Percentiles rank a stretch among this genome's conserved stretches.
Evolutionary conservation across 2,113 vertebrate genomes (phyloP).

Genomic region (Lepus timidus): DNA sequence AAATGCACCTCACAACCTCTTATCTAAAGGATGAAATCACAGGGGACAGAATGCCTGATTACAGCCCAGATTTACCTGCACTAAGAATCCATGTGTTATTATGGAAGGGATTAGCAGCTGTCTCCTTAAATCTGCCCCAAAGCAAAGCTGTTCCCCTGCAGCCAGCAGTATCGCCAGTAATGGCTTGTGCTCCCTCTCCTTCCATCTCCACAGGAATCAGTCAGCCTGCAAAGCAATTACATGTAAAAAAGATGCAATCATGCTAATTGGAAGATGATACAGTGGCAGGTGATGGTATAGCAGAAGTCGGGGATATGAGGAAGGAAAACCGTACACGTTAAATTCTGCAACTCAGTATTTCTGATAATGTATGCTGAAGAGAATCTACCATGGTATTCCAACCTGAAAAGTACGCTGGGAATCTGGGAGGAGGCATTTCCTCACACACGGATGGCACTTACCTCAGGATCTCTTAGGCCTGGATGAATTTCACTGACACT

Average conservation of each 20-base stretch:
- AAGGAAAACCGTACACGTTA: constrained; percentile 6
- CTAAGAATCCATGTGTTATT: neutral
- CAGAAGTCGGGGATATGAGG: constrained; percentile 11
- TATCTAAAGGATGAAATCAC: neutral
- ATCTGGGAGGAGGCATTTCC: neutral
- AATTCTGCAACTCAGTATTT: constrained; percentile 14
- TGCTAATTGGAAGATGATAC: constrained; percentile 65
- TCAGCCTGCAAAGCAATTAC: constrained; percentile 63
- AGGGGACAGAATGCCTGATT: neutral
- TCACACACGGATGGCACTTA: neutral
- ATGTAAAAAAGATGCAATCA: constrained; percentile 49
- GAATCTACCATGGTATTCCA: neutral
- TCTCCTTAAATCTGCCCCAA: neutral
- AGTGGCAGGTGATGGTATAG: constrained; percentile 17
- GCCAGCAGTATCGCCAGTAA: neutral
- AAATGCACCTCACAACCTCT: neutral
- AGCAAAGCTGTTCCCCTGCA: neutral
- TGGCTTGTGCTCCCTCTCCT: neutral
- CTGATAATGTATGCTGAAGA: neutral
- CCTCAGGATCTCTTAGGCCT: neutral
- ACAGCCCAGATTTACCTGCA: neutral
- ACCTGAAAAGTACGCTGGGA: neutral
- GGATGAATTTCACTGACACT: neutral
- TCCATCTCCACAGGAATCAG: constrained; percentile 42
- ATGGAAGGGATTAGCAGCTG: neutral